These are phyloP conservation scores for Melanogrammus aeglefinus DNA, from an alignment of 2,797 vertebrate species.

Conservation along the genomic window DNA sequence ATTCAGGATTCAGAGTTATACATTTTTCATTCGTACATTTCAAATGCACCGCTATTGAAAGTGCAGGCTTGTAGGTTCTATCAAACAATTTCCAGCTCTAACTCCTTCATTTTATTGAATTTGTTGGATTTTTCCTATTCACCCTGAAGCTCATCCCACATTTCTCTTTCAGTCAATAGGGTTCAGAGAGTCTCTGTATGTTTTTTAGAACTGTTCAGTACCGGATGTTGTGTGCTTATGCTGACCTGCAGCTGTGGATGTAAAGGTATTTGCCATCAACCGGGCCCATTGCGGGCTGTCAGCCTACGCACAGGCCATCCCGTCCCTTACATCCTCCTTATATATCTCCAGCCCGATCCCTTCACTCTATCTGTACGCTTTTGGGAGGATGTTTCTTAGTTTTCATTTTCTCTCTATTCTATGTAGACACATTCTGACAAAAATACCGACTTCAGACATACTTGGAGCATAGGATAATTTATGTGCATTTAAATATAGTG, in stretches of 20 bases:
- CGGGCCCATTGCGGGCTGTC: no score
- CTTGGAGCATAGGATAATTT: background rate
- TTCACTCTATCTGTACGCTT: background rate
- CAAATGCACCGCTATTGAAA: background rate
- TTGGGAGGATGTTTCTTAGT: background rate
- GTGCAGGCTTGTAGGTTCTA: background rate
- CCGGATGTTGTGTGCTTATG: no score
- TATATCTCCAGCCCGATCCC: no score
- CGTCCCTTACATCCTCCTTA: no score
- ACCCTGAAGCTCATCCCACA: no score
- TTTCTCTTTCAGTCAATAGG: no score
- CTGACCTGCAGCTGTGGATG: no score
- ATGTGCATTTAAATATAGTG: background rate
- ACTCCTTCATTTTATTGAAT: background rate
- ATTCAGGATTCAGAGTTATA: background rate
- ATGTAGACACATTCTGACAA: background rate
- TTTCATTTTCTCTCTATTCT: background rate
- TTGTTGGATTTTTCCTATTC: background rate
- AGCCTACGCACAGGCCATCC: no score
- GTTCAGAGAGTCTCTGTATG: no score
- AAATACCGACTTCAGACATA: background rate
- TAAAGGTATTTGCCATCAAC: no score
- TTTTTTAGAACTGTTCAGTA: no score
- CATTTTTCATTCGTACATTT: background rate
- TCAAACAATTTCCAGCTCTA: background rate